Evolutionary conservation across 1,140 invertebrate genomes (phyloP).

Genomic region (Magallana gigas): DNA sequence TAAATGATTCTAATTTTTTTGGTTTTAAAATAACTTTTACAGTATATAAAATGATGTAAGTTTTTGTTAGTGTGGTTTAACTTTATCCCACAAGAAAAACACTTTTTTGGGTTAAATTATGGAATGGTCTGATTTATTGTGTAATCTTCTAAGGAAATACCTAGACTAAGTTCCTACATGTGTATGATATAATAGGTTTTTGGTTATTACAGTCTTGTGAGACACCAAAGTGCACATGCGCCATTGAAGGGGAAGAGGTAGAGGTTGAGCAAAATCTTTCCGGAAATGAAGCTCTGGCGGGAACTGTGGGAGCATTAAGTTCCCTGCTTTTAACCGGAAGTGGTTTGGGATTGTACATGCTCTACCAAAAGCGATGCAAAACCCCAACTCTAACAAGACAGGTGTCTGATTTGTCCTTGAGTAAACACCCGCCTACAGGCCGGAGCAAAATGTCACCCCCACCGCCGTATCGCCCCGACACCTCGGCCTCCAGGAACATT

Average conservation of each 20-base stretch:
- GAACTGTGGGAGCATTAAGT: conserved; percentile 48
- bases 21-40: too few relatives aligned
- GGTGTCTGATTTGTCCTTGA: conserved; percentile 8
- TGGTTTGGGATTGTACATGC: conserved; percentile 50
- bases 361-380: conserved; percentile 29
- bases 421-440: neutral
- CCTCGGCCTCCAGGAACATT: conserved; percentile 40
- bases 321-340: conserved; percentile 52
- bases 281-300: conserved; percentile 52
- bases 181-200: neutral
- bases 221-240: conserved; percentile 39
- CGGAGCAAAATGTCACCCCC: neutral
- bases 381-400: neutral
- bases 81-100: too few relatives aligned
- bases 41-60: too few relatives aligned
- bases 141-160: too few relatives aligned
- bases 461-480: neutral
- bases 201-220: neutral
- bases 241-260: conserved; percentile 27
- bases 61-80: too few relatives aligned
- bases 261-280: conserved; percentile 42
- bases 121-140: too few relatives aligned
- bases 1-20: too few relatives aligned
- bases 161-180: too few relatives aligned
- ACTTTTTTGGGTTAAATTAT: too few relatives aligned